Conservation (phyloP, 2,888 invertebrate genomes). For the Odontocerum albicorne region DNA sequence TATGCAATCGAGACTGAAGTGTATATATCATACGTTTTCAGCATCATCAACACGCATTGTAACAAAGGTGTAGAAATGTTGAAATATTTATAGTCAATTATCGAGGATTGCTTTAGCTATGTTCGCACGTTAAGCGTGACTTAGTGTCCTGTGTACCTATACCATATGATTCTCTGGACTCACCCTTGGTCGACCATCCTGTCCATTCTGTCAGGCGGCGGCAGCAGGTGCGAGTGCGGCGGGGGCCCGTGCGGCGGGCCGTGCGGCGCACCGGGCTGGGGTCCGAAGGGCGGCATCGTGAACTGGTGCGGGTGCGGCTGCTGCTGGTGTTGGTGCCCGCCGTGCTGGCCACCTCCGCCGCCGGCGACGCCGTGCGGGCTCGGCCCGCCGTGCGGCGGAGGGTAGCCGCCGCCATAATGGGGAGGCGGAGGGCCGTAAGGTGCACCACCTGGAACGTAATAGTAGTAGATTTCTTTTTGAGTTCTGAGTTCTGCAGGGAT, state of each 20-base stretch:
- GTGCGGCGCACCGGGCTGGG: slow-evolving; percentile 66
- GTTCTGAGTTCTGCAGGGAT: no score
- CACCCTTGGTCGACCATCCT: slow-evolving; percentile 10
- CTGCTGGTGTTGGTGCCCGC: slow-evolving; percentile 38
- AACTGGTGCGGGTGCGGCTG: slow-evolving; percentile 21
- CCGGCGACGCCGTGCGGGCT: slow-evolving; percentile 56
- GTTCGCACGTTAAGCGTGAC: no score
- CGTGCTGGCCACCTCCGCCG: slow-evolving; percentile 58
- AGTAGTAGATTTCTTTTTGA: no score
- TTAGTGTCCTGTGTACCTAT: no score
- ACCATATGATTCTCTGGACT: no score
- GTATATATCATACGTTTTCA: no score
- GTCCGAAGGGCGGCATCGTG: slow-evolving; percentile 37
- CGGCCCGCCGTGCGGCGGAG: slow-evolving; percentile 37
- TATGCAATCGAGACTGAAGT: no score
- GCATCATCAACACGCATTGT: no score
- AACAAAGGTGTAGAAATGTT: no score
- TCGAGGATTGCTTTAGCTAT: no score
- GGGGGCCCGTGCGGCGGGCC: slow-evolving; percentile 42
- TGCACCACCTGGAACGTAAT: slow-evolving; percentile 48
- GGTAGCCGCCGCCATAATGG: slow-evolving; percentile 54
- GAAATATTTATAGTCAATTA: no score
- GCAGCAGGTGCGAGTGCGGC: slow-evolving; percentile 60
- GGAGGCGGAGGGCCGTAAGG: slow-evolving; percentile 69
- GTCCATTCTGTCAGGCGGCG: slow-evolving; percentile 58